Evolutionary conservation across 2,888 invertebrate genomes (phyloP), one percentile per base, ranked within the genome.

Genomic region (Scaptomyza reducta): DNA sequence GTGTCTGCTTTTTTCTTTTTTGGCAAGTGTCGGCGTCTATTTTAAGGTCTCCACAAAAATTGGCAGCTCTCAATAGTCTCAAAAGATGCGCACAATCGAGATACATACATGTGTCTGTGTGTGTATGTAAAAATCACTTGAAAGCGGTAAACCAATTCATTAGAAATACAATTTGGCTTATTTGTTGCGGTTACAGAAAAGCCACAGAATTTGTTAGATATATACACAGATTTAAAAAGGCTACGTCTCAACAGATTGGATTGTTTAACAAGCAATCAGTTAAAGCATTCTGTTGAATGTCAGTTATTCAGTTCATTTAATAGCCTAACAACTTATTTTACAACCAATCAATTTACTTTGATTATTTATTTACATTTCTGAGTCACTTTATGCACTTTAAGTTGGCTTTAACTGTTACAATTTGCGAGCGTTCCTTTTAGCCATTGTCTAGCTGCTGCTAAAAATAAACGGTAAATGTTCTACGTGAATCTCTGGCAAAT

Each of bases 41-140:
- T 70, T 9, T 87, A 81, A 49, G 87, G 85, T 68, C 62, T 77
- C 62, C 66, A 66, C 87, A 50, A 81, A 81, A 81, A 87, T 81
- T 80, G 80, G 51, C 79, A 64, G 47, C 63, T 63, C 54, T 60
- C 61, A 76, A 77, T 53, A 42, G 70, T 46, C 40, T 40, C 75
- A 27, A 55, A 53, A 54, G 45, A 40, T 58, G 68, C 54, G 45
- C 50, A 40, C 54, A 44, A 18, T 11, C 6, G 38, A 35, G 18
- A 42, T 47, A 18, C 0, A n/a, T 22, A 22, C 10, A 4, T n/a
- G 10, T 35, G 11, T 49, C 3, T 22, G 10, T 33, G 11, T 13
- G 7, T 31, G 31, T 49, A 2, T 50, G 14, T 44, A 25, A 42
- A 40, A 60, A 60, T 11, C 59, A 60, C 56, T 56, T 47, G 40